Evolutionary conservation across 2,888 invertebrate species (phyloP).

Genomic region (Phasia obesa): DNA sequence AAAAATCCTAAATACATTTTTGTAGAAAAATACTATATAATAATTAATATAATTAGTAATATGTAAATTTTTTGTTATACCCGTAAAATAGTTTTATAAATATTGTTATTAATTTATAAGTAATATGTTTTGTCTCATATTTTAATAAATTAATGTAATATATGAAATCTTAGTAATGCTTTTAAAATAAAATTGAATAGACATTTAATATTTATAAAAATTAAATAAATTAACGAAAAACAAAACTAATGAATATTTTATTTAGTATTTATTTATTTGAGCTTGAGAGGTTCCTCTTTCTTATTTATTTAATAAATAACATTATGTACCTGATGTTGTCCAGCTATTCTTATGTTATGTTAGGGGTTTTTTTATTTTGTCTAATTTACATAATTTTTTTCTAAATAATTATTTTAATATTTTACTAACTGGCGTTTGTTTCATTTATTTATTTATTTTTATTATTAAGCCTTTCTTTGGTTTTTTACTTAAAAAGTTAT

Average conservation of each 20-base stretch:
- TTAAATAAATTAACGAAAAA: conserved; percentile 31
- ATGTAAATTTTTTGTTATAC: conserved; percentile 26
- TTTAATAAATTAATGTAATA: conserved; percentile 10
- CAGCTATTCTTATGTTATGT: too few relatives aligned
- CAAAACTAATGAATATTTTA: not conserved
- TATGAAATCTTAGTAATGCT: conserved; percentile 25
- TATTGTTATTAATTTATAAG: conserved; percentile 42
- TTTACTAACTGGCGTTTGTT: too few relatives aligned
- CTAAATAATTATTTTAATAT: too few relatives aligned
- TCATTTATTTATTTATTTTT: too few relatives aligned
- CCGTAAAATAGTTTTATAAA: conserved; percentile 3
- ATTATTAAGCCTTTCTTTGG: too few relatives aligned
- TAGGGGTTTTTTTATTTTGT: too few relatives aligned
- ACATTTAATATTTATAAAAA: conserved; percentile 60
- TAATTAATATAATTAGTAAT: conserved; percentile 9
- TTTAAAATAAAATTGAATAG: conserved; percentile 36
- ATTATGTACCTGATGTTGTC: too few relatives aligned
- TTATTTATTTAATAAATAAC: too few relatives aligned
- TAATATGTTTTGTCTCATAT: conserved; percentile 15
- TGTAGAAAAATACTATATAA: conserved; percentile 1
- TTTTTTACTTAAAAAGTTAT: too few relatives aligned
- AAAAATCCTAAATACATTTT: not conserved
- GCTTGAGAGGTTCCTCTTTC: too few relatives aligned
- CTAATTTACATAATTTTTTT: too few relatives aligned
- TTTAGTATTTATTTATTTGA: not conserved